Base-by-base conservation (phyloP, 2,888 invertebrate genomes). In the Drosophila siamana region DNA sequence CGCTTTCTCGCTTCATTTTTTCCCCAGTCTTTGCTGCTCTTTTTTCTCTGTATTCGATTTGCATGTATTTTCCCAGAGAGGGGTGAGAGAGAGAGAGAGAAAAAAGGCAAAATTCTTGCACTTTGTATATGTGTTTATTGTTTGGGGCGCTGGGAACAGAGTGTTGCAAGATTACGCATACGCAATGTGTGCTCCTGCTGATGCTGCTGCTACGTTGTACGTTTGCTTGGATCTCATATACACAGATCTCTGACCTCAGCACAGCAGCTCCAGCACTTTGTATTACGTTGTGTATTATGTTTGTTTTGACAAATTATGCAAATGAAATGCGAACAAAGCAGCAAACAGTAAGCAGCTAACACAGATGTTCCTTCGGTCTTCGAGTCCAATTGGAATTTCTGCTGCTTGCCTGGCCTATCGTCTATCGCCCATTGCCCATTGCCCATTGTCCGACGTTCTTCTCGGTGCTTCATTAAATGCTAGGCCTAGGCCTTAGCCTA, bases 281-380 rank as follows among this genome's bases (percentile, higher is more conserved):
- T 82, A 67, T 71, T 77, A 80, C 65, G 63, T 84, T 84, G 67
- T 78, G 71, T 84, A 57, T 74, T 78, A 78, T 78, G 78, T 86
- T 80, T 86, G 83, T 74, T 88, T 61, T 74, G 84, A 83, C 88
- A 83, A 86, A 83, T 88, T 88, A 88, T 83, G 83, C 84, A 83
- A 88, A 83, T 83, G 83, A 56, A 54, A 79, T 51, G 74, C 74
- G 36, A 26, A 19, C 19, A 19, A 36, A 11, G 28, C 28, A 28
- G 28, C 28, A 8, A 28, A 28, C n/a, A 13, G 33, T 13, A 36
- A 36, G 36, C 36, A 38, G 36, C 36, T 38, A 38, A 38, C 36
- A 74, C 61, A 63, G 61, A 76, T 71, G 73, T 52, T 75, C n/a
- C n/a, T n/a, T 26, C 9, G 30, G 56, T 52, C 38, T n/a, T n/a